Evolutionary conservation across 1,140 invertebrate species (phyloP).

Genomic region (Dendrolimus punctatus): DNA sequence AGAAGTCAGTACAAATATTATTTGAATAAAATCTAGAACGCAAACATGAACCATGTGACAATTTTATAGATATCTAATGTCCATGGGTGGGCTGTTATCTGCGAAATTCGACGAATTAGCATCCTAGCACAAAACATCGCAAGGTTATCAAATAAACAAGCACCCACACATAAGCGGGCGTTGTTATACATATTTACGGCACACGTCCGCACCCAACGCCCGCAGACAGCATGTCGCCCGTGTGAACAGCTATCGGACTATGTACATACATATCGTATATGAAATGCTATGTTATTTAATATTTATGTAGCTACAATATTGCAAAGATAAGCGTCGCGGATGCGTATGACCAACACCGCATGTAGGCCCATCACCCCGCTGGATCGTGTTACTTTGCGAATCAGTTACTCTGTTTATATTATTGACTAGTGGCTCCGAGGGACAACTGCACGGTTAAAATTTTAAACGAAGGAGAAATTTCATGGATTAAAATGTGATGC

Average conservation of each 20-base stretch:
- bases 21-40: too few species aligned
- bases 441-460: conserved; percentile 18
- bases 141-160: conserved; percentile 67
- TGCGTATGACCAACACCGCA: conserved; percentile 13
- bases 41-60: too few species aligned
- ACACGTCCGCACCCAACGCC: conserved; percentile 45
- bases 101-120: conserved; percentile 56
- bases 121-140: conserved; percentile 61
- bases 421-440: conserved; percentile 6
- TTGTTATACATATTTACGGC: conserved; percentile 41
- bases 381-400: conserved; percentile 26
- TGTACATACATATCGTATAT: conserved; percentile 53
- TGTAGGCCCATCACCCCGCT: conserved; percentile 16
- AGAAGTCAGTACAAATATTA: too few species aligned
- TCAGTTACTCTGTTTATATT: conserved; percentile 9
- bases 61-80: not conserved
- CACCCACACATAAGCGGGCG: conserved; percentile 48
- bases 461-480: conserved; percentile 43
- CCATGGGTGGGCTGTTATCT: conserved; percentile 42
- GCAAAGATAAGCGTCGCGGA: conserved; percentile 39
- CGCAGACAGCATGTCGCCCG: conserved; percentile 67
- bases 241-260: conserved; percentile 61
- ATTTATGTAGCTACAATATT: conserved; percentile 47
- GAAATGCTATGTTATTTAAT: conserved; percentile 52
- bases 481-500: conserved; percentile 43